A percentile compares a stretch with the other conserved stretches of the same genome.
These are phyloP conservation scores for Drosophila sechellia DNA, from an alignment of 1,140 invertebrate genomes.

Conservation along the genomic window DNA sequence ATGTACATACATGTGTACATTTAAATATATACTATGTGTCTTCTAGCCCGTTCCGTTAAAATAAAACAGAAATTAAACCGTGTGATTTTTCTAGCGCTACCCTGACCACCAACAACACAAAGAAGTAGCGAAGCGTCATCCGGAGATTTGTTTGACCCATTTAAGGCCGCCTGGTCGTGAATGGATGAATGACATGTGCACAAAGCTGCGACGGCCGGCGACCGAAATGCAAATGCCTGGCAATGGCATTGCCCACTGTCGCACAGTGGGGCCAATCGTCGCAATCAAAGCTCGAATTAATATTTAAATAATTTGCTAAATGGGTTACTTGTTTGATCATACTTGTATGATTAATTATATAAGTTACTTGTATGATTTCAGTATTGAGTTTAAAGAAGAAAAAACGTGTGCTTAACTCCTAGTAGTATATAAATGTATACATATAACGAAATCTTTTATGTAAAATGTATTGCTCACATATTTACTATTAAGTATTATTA, in stretches of 20 bases:
- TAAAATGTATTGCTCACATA: no score
- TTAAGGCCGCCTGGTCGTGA: slow-evolving; percentile 35
- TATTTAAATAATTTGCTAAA: no score
- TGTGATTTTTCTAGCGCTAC: slow-evolving; percentile 71
- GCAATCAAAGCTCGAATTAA: no score
- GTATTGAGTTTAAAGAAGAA: no score
- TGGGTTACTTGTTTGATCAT: no score
- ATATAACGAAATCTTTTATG: no score
- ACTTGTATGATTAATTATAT: no score
- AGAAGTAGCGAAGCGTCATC: slow-evolving; percentile 25
- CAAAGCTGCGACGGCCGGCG: slow-evolving; percentile 64
- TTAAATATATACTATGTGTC: background rate
- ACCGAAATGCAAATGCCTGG: slow-evolving; percentile 70
- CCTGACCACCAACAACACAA: slow-evolving; percentile 30
- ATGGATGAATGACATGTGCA: slow-evolving; percentile 75
- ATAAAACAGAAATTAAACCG: slow-evolving; percentile 78
- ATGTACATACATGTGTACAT: background rate
- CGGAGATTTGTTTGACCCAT: slow-evolving; percentile 81
- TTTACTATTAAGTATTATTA: no score
- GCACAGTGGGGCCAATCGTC: slow-evolving; percentile 14
- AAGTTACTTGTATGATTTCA: no score
- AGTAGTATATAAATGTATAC: no score
- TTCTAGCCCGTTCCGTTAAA: slow-evolving; percentile 58
- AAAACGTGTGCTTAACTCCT: no score
- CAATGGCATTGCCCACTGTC: slow-evolving; percentile 47